A percentile compares a stretch with the other conserved stretches of the same genome.
phyloP scores from a whole-genome alignment of 2,113 vertebrate species.

The Podocnemis expansa region DNA sequence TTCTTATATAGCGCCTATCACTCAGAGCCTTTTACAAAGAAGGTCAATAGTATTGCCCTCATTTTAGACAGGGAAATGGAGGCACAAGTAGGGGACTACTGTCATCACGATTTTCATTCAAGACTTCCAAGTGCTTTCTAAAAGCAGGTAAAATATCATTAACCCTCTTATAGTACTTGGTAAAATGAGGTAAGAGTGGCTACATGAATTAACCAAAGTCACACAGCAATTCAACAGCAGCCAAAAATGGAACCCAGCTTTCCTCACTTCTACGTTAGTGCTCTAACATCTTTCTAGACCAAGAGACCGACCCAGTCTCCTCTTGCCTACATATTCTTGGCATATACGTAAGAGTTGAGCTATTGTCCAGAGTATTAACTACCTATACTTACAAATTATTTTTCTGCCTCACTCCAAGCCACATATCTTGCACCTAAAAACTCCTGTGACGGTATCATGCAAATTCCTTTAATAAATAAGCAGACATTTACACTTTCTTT shows the following conservation, averaged over 20 bases:
- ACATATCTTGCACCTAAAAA: not conserved
- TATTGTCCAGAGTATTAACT: rapidly evolving
- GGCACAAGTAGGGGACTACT: not conserved
- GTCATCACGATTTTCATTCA: not conserved
- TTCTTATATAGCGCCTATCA: too few relatives aligned
- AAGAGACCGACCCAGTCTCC: not conserved
- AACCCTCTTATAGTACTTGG: not conserved
- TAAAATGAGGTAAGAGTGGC: not conserved
- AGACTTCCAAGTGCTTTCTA: not conserved
- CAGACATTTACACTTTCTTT: not conserved
- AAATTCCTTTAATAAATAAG: not conserved
- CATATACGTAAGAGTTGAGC: not conserved
- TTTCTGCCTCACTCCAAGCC: not conserved
- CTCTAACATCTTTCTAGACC: not conserved
- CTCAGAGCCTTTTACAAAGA: not conserved
- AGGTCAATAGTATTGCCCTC: not conserved
- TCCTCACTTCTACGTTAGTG: not conserved
- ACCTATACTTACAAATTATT: not conserved
- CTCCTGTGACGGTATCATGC: not conserved
- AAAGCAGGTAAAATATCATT: not conserved
- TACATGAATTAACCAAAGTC: not conserved
- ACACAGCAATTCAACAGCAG: not conserved
- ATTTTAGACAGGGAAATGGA: not conserved
- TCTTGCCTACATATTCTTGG: not conserved
- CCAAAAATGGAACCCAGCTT: not conserved